Evolutionary conservation across 2,888 invertebrate species (phyloP), one percentile per base, ranked within the genome.

Genomic region (Tanypteryx hageni): DNA sequence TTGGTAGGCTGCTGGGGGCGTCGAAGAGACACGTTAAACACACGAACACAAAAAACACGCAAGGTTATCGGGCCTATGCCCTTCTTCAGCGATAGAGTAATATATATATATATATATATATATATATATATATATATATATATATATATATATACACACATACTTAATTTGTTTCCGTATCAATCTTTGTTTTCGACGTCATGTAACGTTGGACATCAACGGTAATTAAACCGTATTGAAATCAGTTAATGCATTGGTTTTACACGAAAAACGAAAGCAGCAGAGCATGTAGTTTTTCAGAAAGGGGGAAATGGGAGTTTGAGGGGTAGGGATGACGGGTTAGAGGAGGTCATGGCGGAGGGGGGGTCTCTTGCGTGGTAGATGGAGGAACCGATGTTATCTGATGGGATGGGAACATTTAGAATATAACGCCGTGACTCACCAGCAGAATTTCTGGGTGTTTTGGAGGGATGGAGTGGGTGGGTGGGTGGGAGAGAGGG

Each of bases 211-310:
- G 76, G 76, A 76, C 27, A 27, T 76, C 76, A 27, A 22, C 76
- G 76, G 76, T 76, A 27, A 76, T 76, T 22, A 76, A 76, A 76
- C 22, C 22, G 76, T 76, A 76, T 76, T 76, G 76, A 76, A 76
- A 76, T 76, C 76, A 76, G 76, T 76, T 76, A 76, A 76, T 76
- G 76, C 76, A 76, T 76, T 27, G 76, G 76, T 76, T 76, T 10
- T 27, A 76, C 76, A 76, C 27, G 76, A 27, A 76, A 76, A 76
- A 76, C 76, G 76, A 76, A 76, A 76, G 76, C 76, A 76, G 22
- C 76, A 76, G 76, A 76, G 76, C 76, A 27, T 76, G 76, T n/a
- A 76, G 76, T 76, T 76, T 76, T 76, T 76, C 22, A 22, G 76
- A 3, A 44, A 27, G 76, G 76, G n/a, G 85, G n/a, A 57, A 56